Evolutionary conservation across 2,797 vertebrate genomes (phyloP), one percentile per base, ranked within the genome.

Genomic region (Manis crassicaudata): DNA sequence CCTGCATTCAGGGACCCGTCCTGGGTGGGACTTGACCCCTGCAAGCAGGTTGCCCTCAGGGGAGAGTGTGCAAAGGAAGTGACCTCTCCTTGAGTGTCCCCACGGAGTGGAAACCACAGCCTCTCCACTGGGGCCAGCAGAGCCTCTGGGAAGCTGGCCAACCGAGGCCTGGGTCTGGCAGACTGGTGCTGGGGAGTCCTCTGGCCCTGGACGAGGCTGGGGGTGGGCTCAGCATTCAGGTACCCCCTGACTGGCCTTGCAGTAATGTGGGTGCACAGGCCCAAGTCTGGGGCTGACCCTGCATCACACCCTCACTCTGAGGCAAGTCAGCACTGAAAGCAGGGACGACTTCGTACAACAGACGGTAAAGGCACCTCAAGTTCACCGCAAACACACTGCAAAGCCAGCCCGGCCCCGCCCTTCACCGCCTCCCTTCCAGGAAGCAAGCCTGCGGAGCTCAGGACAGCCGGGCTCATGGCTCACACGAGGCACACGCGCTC

Each of bases 401-500:
- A n/a, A 62, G 40, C 83, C 2, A 21, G 20, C 43, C 54, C 1
- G 0, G 73, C 62, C 13, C 29, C 5, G 17, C 40, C 77, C 52
- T 1, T 1, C 2, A 10, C 21, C 8, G 56, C 60, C 46, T 54
- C 32, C 13, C 46, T 43, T 32, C 9, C 8, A 3, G 77, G 82
- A 5, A 40, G 77, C 60, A 2, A 18, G 62, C 77, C 35, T 10
- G 25, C 4, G 0, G 7, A 13, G 23, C 32, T 4, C 43, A 1
- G 60, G 25, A 0, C 4, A 2, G 62, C 73, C 25, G 4, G 77
- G 43, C 68, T 0, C n/a, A 6, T 12, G 4, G 35, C 76, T 17
- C 92, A 85, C 85, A 72, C 90, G 23, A 29, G 68, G 62, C 94
- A 90, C 81, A 63, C 62, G 2, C 29, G 20, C 95, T 96, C 95